Base-by-base conservation (phyloP, 2,888 invertebrate genomes). In the Lacanobia oleracea region DNA sequence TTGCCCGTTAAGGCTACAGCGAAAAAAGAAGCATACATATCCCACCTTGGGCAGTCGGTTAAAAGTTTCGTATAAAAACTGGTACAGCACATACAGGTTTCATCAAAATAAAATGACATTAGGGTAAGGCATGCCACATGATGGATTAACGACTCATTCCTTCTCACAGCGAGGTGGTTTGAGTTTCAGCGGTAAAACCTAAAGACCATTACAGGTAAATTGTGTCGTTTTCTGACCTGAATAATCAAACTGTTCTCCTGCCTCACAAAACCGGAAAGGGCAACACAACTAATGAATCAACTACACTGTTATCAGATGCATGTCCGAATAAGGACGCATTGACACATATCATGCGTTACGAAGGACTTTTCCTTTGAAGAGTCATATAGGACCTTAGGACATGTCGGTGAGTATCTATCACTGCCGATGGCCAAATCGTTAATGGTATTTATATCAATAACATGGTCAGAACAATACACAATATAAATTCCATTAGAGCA, bases 321-420 rank as follows among this genome's bases (percentile, higher is more conserved):
- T 60, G 48, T 33, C 53, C 33, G 8, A 72, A 72, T 67, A 66
- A 56, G 65, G 62, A 57, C 67, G n/a, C 51, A 48, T 43, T 61
- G 60, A 64, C 64, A 72, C 51, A 45, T 61, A 67, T 40, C 45
- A 63, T 68, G 51, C n/a, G 27, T 54, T 45, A 27, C 23, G 43
- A 79, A 83, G 83, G 79, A 50, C 79, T 80, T 83, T 79, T 80
- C 80, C 79, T 82, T 67, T 45, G 56, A 9, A 56, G 43, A 74
- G 53, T 79, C 74, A 73, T 66, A 66, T 66, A 23, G 45, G 51
- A 67, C 73, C 67, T 82, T 53, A 65, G 51, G 0, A 27, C 33
- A 56, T 21, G n/a, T 14, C 50, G 40, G 21, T 48, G 21, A 53
- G 43, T 59, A 50, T 50, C 33, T 54, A 37, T 54, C n/a, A 27